phyloP scores from a whole-genome alignment of 2,113 vertebrate species.

The Leptobrachium ailaonicum region DNA sequence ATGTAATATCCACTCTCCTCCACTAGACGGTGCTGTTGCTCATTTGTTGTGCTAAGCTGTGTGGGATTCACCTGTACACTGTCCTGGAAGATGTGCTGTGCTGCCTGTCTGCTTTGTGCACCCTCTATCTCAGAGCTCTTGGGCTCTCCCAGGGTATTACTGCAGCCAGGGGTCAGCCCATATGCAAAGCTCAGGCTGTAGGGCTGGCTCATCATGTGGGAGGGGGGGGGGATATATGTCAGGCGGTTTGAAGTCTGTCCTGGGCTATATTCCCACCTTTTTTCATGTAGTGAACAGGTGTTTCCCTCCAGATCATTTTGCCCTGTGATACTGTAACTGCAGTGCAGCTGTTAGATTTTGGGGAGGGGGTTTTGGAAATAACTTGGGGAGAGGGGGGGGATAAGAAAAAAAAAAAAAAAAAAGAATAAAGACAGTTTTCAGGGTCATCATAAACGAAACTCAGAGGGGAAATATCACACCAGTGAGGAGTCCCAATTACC shows the following conservation, averaged over 20 bases:
- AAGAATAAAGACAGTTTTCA: background rate
- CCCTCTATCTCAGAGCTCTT: background rate
- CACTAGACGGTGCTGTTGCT: slow-evolving; percentile 59
- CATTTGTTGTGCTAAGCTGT: slow-evolving; percentile 1
- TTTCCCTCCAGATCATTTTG: slow-evolving; percentile 71
- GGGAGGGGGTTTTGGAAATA: background rate
- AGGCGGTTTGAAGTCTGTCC: slow-evolving; percentile 60
- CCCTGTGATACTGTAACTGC: slow-evolving; percentile 61
- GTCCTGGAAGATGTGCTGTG: background rate
- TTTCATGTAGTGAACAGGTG: slow-evolving; percentile 82
- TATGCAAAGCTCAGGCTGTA: background rate
- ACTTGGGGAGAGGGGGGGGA: background rate
- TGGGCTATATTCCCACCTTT: slow-evolving; percentile 67
- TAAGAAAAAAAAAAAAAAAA: background rate
- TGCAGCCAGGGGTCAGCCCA: slow-evolving; percentile 15
- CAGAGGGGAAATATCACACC: background rate
- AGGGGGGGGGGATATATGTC: background rate
- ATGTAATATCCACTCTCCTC: slow-evolving; percentile 7
- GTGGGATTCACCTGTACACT: background rate
- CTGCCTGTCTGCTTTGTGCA: too few relatives aligned
- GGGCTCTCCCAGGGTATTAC: slow-evolving; percentile 13
- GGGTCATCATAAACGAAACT: background rate
- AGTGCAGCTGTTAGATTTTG: slow-evolving; percentile 62
- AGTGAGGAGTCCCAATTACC: background rate
- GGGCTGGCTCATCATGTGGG: slow-evolving; percentile 1